A percentile compares a stretch with the other conserved stretches of the same genome.
phyloP scores from a whole-genome alignment of 2,113 vertebrate genomes.

The Kryptolebias marmoratus region DNA sequence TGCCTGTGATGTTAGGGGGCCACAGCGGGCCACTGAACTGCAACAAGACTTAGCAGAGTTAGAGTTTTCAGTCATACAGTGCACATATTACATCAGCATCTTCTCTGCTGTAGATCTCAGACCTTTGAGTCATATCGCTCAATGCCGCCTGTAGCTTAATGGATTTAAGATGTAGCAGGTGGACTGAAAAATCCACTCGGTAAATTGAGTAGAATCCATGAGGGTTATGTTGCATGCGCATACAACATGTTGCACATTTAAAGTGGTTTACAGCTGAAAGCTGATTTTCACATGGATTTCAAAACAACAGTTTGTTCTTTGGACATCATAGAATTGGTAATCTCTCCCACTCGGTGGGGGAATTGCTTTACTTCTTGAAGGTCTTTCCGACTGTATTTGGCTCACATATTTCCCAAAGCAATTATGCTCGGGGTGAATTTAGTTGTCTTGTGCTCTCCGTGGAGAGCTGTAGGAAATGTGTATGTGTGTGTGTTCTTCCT shows the following conservation, averaged over 20 bases:
- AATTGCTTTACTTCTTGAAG: constrained; percentile 72
- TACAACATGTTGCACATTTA: constrained; percentile 12
- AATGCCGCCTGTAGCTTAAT: constrained; percentile 5
- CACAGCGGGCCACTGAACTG: constrained; percentile 23
- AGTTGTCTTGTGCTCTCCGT: constrained; percentile 62
- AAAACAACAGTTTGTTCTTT: constrained; percentile 60
- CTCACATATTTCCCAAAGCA: constrained; percentile 76
- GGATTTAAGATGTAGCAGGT: constrained; percentile 27
- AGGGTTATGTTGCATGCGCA: background rate
- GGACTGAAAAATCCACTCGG: constrained; percentile 13
- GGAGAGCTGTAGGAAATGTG: constrained; percentile 45
- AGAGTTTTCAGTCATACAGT: constrained; percentile 1
- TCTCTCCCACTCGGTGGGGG: constrained; percentile 59
- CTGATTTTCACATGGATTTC: constrained; percentile 47
- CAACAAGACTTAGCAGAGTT: background rate
- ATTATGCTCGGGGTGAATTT: constrained; percentile 74
- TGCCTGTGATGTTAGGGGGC: constrained; percentile 7
- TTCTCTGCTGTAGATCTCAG: constrained; percentile 11
- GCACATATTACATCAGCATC: background rate
- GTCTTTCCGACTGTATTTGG: constrained; percentile 64
- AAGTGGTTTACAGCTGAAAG: constrained; percentile 24
- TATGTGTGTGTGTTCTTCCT: constrained; percentile 21
- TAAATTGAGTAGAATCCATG: constrained; percentile 7
- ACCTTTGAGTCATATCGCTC: constrained; percentile 3
- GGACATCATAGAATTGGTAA: constrained; percentile 71